Base-by-base conservation (phyloP, 1,140 invertebrate genomes). In the Nephila pilipes region DNA sequence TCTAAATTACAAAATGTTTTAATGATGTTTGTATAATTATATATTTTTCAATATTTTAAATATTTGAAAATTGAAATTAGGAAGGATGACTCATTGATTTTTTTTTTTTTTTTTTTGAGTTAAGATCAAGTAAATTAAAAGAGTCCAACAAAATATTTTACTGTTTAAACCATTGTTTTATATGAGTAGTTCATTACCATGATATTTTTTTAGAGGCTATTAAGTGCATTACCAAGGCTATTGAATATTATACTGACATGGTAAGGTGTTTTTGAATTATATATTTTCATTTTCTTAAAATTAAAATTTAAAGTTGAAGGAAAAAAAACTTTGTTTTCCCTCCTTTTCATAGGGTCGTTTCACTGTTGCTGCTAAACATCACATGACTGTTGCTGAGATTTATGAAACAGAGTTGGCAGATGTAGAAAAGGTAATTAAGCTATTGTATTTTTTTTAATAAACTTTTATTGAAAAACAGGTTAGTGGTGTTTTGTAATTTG, bases 211-310 rank as follows among this genome's bases (percentile, higher is more conserved):
- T 98, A 96, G 98, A 99, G 96, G 98, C 99, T 8, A 98, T 99
- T 8, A 97, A 97, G 85, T 99, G 98, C 95, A 96, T 99, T 32
- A 95, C 98, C 94, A 99, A 99, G 95, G 98, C 98, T 4, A 99
- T 99, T 94, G 99, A 99, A 96, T 99, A 99, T 94, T 99, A 99
- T 95, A 99, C 98, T 6, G 99, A 99, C 95, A 99, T 99, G 99
- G 94, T 94, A 89, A 91, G 83, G 87, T 60, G 18, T 29, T 38
- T 36, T 87, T 85, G 2, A 29, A 46, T 36, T 69, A 12, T 46
- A 32, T 65, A 87, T 89, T 90, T 32, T 79, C 16, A 18, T 32
- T 16, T 16, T 46, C 5, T 75, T 36, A 36, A 79, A 32, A 32
- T 38, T 32, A 6, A 38, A 54, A 32, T 3, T 20, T 18, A 16